phyloP scores from a whole-genome alignment of 1,140 invertebrate species.

The Achatina immaculata region DNA sequence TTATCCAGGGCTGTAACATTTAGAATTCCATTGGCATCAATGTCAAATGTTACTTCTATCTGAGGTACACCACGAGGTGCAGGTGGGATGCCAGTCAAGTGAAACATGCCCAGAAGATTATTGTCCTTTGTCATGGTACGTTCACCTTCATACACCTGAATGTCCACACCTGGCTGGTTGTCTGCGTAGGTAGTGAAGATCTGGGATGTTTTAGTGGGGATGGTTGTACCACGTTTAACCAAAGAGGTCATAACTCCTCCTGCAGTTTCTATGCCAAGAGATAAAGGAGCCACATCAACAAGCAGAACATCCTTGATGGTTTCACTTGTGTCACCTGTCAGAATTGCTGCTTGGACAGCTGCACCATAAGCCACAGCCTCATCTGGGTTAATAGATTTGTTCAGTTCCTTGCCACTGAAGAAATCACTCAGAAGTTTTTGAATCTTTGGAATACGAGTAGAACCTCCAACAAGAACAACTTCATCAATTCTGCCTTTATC shows the following conservation, averaged over 20 bases:
- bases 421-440: constrained; percentile 94
- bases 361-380: constrained; percentile 75
- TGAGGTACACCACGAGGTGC: constrained; percentile 75
- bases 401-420: constrained; percentile 74
- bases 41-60: neutral
- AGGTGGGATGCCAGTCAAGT: constrained; percentile 86
- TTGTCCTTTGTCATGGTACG: constrained; percentile 77
- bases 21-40: constrained; percentile 5
- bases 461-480: constrained; percentile 90
- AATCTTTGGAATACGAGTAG: constrained; percentile 82
- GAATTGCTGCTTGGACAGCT: constrained; percentile 73
- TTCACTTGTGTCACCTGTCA: constrained; percentile 59
- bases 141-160: constrained; percentile 87
- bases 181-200: constrained; percentile 69
- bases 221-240: constrained; percentile 63
- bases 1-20: constrained; percentile 79
- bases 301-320: constrained; percentile 62
- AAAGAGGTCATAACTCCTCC: constrained; percentile 77
- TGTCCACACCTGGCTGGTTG: constrained; percentile 83
- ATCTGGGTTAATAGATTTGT: constrained; percentile 78
- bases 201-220: constrained; percentile 65
- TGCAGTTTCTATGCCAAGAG: constrained; percentile 72
- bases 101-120: constrained; percentile 64
- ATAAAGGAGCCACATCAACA: constrained; percentile 59
- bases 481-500: constrained; percentile 95